Evolutionary conservation across 2,113 vertebrate genomes (phyloP), one percentile per base, ranked within the genome.

Genomic region (Protomyctophum bolini): DNA sequence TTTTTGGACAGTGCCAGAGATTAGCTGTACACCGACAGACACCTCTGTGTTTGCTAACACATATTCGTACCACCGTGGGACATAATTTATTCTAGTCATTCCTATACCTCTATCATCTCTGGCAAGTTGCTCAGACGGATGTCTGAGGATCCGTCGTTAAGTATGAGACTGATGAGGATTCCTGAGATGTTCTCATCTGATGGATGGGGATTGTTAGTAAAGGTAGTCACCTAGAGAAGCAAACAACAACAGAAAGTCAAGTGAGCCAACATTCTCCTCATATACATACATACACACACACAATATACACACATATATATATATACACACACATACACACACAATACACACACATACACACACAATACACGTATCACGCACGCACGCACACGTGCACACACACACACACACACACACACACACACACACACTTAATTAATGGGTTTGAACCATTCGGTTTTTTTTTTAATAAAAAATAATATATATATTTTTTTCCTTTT

Each of bases 61-160:
- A 41, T 41, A 41, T 41, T 41, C 33, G 33, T 41, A 41, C 33
- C 33, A 6, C 33, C 33, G 33, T 41, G 33, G 33, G 33, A 41
- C 33, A 41, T 41, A 29, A 9, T 59, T 33, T 10, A 3, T 10
- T 56, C 2, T 41, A 14, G 57, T 11, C 54, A 11, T 28, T 50
- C 4, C 10, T 57, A 28, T 82, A 95, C 94, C 93, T 94, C 86
- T 51, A 95, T 84, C 68, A 41, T 68, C 48, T 92, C 73, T 7
- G 80, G 0, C 56, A 95, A 77, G 66, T 92, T 83, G 8, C 1
- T 0, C 45, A 94, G 6, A 1, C 55, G 63, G 41, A 95, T 62
- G 2, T 79, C 10, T 5, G 29, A 1, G 0, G 0, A 1, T 0
- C 70, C 62, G 46, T 63, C 0, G 7, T 2, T 81, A 0, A 95